Evolutionary conservation across 2,797 vertebrate species (phyloP), one percentile per base, ranked within the genome.

Genomic region (Paratrypauchen microcephalus): DNA sequence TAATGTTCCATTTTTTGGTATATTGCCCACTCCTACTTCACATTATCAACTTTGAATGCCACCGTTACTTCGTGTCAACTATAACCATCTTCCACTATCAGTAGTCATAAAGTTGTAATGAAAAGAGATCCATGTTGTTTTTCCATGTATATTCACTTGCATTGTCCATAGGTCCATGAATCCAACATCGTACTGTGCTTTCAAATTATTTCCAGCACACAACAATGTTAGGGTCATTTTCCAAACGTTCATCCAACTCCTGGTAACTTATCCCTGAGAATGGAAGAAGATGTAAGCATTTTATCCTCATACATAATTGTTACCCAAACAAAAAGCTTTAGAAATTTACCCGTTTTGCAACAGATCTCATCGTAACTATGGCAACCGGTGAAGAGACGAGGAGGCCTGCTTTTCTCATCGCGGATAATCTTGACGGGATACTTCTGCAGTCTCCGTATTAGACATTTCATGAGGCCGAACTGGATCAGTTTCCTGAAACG

Each of bases 341-440:
- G 3, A 39, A 71, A 82, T 86, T 48, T 90, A 94, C 98, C 98
- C 0, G 97, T 99, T 92, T 99, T 99, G 87, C 98, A 99, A 93
- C 98, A 99, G 88, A 99, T 99, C 89, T 99, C 97, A 47, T 99
- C 98, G 0, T 98, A 99, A 89, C 97, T 99, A 80, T 99, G 98
- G 68, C 96, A 97, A 30, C 98, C 98, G 0, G 97, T 98, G 68
- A 95, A 99, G 21, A 99, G 95, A 15, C 96, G 94, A 18, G 97
- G 96, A 0, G 94, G 95, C 65, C 94, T 94, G 87, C 94, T 96
- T 61, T 93, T 92, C 70, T 98, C 96, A 0, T 98, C 97, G 0
- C 91, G 92, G 0, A 92, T 77, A 0, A 97, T 92, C 82, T 98
- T 97, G 48, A 99, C 96, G 0, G 98, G 98, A 75, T 98, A 99